Base-by-base conservation (phyloP, 1,140 invertebrate genomes). In the Drosophila cardini region DNA sequence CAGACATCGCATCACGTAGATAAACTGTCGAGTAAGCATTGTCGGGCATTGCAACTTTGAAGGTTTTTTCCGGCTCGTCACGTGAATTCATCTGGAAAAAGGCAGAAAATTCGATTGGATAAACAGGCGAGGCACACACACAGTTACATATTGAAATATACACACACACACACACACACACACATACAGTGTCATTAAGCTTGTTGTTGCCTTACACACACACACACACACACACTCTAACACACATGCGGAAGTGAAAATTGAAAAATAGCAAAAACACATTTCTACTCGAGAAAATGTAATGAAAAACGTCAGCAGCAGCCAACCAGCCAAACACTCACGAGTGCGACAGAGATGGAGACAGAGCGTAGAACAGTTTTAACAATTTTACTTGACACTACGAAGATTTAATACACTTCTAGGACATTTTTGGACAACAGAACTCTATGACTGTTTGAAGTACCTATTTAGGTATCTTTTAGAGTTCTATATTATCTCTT, bases 31-130 rank as follows among this genome's bases (percentile, higher is more conserved):
- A 96, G 67, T 95, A 94, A 62, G 93, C 94, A 73, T 94, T 93
- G 91, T 98, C 97, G 48, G 98, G 98, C 77, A 98, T 94, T 45
- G 95, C 96, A 84, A 99, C 97, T 93, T 97, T 97, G 68, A 98
- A 96, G 38, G 94, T 94, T 91, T 97, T 97, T 89, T 98, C 97
- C 57, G 94, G 93, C 77, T 98, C 97, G 75, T 97, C 96, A 63
- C 96, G 94, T 8, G 96, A 96, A 67, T 94, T 95, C 93, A 96
- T 96, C 95, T 95, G 92, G 78, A 90, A 90, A 90, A 90, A 90
- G 86, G 87, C 81, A 90, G 70, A 86, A 79, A 86, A 89, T 89
- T 89, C 85, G 85, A 90, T 90, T 90, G 85, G 85, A 89, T 89
- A 89, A 89, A 90, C 85, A 89, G 85, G 67, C 67, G 57, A 40